Evolutionary conservation across 1,140 invertebrate species (phyloP).

Genomic region (Cotesia typhae): DNA sequence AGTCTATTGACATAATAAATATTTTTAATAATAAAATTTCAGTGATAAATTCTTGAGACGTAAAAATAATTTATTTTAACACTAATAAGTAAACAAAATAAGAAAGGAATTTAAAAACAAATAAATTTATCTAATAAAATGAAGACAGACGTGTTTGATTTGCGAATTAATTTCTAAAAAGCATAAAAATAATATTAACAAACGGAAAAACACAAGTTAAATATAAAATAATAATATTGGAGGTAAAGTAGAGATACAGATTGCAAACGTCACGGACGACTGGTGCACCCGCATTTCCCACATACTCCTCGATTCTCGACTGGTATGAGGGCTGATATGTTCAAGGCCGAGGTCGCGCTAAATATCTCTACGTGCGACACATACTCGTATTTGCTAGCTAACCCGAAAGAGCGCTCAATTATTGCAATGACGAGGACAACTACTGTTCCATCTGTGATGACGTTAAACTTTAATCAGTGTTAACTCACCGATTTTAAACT

Average conservation of each 20-base stretch:
- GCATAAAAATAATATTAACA: not conserved
- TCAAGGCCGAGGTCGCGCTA: conserved; percentile 59
- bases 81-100: too few species aligned
- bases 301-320: conserved; percentile 39
- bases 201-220: conserved; percentile 9
- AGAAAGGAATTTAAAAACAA: too few species aligned
- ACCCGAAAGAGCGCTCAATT: not conserved
- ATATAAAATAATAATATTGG: too few species aligned
- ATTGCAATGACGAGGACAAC: conserved; percentile 21
- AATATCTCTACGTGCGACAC: conserved; percentile 50
- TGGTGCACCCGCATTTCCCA: conserved; percentile 61
- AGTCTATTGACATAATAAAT: too few species aligned
- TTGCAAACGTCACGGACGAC: conserved; percentile 54
- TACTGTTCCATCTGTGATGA: not conserved
- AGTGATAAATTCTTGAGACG: too few species aligned
- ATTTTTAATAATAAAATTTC: too few species aligned
- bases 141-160: too few species aligned
- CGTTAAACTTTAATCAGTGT: not conserved
- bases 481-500: not conserved
- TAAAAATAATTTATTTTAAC: too few species aligned
- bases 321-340: conserved; percentile 56
- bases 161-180: not conserved
- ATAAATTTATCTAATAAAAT: too few species aligned
- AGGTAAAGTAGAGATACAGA: conserved; percentile 40
- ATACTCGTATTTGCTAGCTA: conserved; percentile 40